Conservation (phyloP, 2,888 invertebrate species). For the Cantharis nigra region DNA sequence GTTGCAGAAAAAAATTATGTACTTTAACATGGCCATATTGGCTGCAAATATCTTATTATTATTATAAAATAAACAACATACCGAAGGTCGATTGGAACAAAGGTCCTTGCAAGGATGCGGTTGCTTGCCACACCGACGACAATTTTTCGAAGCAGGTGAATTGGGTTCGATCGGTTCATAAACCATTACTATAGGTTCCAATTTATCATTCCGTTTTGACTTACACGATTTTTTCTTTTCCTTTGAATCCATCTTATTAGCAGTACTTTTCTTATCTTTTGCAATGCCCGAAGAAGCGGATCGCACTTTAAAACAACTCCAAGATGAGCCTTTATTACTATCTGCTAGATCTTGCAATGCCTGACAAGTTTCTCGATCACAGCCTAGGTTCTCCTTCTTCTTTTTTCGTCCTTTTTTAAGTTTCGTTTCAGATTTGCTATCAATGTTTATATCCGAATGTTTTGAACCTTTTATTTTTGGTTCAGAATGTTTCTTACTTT, state of each 20-base stretch:
- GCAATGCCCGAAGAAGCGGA: background rate
- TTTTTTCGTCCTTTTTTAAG: background rate
- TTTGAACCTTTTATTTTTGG: background rate
- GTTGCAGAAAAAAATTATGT: too few relatives aligned
- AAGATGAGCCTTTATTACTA: background rate
- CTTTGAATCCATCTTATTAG: background rate
- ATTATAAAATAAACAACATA: background rate
- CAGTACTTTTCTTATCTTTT: background rate
- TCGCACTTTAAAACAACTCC: background rate
- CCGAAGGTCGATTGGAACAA: background rate
- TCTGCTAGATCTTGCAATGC: background rate
- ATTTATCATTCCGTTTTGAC: background rate
- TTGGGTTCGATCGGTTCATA: constrained; percentile 20
- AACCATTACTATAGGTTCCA: constrained; percentile 23
- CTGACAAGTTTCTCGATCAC: background rate
- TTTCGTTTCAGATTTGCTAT: background rate
- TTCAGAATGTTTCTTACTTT: background rate
- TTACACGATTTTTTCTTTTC: background rate
- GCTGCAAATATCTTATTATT: too few relatives aligned
- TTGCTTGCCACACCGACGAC: background rate
- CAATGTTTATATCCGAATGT: background rate
- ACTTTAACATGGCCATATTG: too few relatives aligned
- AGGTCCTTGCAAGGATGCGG: background rate
- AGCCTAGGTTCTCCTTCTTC: background rate
- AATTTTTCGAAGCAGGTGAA: background rate